Evolutionary conservation across 2,888 invertebrate genomes (phyloP), one percentile per base, ranked within the genome.

Genomic region (Trichogramma dendrolimi): DNA sequence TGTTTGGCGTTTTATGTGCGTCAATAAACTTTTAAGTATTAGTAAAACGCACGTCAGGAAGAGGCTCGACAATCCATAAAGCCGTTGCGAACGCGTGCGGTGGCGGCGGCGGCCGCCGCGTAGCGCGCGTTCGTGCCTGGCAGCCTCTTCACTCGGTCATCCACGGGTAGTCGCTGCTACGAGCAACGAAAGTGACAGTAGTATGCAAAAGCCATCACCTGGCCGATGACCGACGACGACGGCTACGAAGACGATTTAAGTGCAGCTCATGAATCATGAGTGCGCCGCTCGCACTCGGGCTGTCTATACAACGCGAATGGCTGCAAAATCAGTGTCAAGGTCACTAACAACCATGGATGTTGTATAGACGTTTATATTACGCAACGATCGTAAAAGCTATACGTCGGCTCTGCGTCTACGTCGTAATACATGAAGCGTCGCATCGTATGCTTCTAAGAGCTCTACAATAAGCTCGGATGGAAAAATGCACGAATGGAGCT

Each of bases 1-100:
- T 70, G 27, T 44, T 10, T 7, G 41, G 43, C 54, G 63, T 72
- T 79, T 79, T 79, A 79, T 70, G 75, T 69, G 71, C 71, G 71
- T 71, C 78, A 77, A 79, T 79, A 79, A 79, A 79, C 72, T 77
- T 79, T 79, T 77, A 78, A 78, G 78, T 76, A 79, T 78, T 75
- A 72, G 75, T 76, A 73, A 78, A 79, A 78, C 75, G 43, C 44
- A 43, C 62, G 50, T 39, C 59, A 54, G 58, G 62, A 27, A 27
- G 27, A 44, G 10, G 64, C 65, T 67, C 68, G 67, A 62, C 61
- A 62, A 59, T 61, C 62, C 65, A 67, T 60, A 66, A 68, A 67
- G 66, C 62, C 55, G 27, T 27, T 27, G 27, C 27, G 27, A 27
- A 27, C 11, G 11, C 48, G 48, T 48, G 27, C 11, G 27, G 48